Base-by-base conservation (phyloP, 1,140 invertebrate species). In the Popillia japonica region DNA sequence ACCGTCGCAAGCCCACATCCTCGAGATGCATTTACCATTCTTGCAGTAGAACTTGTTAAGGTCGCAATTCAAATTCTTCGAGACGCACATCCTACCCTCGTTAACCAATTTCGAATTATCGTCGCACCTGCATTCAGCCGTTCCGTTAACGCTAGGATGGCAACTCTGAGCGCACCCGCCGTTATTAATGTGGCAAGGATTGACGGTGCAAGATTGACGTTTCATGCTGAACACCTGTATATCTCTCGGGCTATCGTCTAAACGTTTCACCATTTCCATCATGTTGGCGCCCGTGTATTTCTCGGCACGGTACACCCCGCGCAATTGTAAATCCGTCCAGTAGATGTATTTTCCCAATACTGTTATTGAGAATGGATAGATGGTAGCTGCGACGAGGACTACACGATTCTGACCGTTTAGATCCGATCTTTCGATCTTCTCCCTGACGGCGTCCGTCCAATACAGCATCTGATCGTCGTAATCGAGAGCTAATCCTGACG, bases 251-350 rank as follows among this genome's bases (percentile, higher is more conserved):
- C 94, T 96, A 85, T 97, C 95, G 85, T 96, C 97, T 11, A 98
- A 87, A 8, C 96, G 90, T 85, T 96, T 96, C 0, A 98, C 96
- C 89, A 99, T 94, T 85, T 98, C 96, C 7, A 97, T 90, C 92
- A 98, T 96, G 81, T 97, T 95, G 2, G 94, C 95, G 6, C 98
- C 98, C 0, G 98, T 99, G 81, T 98, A 95, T 87, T 99, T 99
- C 83, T 99, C 96, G 0, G 98, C 98, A 76, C 98, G 88, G 83
- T 98, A 99, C 0, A 99, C 96, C 0, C 98, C 98, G 27, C 96
- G 89, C 0, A 98, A 86, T 85, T 98, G 97, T 42, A 99, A 90
- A 87, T 99, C 98, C 0, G 98, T 99, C 96, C 98, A 98, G 86
- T 99, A 99, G 72, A 99, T 98, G 85, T 96, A 97, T 83, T 96